Percentiles rank a stretch among this genome's conserved stretches.
These are phyloP conservation scores for Penaeus vannamei DNA, from an alignment of 1,140 invertebrate species.

Conservation along the genomic window DNA sequence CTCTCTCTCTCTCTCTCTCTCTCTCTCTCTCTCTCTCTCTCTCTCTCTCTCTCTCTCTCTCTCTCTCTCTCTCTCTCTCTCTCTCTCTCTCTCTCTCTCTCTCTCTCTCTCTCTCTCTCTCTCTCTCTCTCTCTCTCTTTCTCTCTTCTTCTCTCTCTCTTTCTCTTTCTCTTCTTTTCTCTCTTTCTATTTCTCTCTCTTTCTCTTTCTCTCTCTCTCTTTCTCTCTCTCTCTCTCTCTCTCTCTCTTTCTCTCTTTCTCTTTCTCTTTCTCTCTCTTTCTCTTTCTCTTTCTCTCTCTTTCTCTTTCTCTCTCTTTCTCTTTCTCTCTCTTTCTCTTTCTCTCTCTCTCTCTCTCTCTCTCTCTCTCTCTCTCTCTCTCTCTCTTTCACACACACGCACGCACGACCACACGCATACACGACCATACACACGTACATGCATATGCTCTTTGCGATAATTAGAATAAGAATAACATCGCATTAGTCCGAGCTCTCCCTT, in stretches of 20 bases:
- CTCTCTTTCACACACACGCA: neutral
- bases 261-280: neutral
- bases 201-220: neutral
- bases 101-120: too few relatives aligned
- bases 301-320: too few relatives aligned
- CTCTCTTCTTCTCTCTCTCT: neutral
- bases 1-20: neutral
- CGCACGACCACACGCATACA: neutral
- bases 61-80: neutral
- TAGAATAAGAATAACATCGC: too few relatives aligned
- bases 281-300: too few relatives aligned
- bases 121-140: neutral
- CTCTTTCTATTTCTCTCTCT: neutral
- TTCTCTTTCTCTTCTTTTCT: neutral
- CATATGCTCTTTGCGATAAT: neutral
- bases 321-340: neutral
- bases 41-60: neutral
- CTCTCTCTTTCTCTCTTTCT: neutral
- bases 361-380: slow-evolving; percentile 6
- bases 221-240: neutral
- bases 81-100: too few relatives aligned
- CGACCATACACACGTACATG: neutral
- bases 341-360: neutral
- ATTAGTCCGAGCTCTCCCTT: too few relatives aligned
- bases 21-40: neutral